Conservation (phyloP, 2,797 vertebrate species). For the Loris lydekkerianus region DNA sequence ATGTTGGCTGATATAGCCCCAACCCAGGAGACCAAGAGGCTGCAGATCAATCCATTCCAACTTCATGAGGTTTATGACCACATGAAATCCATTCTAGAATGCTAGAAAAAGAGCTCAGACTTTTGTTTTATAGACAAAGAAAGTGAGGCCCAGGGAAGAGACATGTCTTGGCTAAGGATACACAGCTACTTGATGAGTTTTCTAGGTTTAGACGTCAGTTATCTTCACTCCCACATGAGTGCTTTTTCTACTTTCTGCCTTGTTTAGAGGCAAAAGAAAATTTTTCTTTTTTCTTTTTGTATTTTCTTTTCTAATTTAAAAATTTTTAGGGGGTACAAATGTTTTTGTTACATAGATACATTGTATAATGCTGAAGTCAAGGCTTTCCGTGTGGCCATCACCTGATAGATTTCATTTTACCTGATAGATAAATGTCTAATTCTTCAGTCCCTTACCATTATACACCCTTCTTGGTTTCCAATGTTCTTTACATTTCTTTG, state of each 20-base stretch:
- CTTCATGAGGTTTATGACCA: background rate
- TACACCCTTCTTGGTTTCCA: background rate
- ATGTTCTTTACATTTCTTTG: background rate
- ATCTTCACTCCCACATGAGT: background rate
- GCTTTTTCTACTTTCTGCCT: conserved; percentile 3
- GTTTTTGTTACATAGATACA: background rate
- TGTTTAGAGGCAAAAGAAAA: conserved; percentile 19
- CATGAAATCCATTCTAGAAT: background rate
- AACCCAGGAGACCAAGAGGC: background rate
- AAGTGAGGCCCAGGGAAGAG: background rate
- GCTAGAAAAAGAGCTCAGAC: background rate
- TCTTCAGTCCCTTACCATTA: background rate
- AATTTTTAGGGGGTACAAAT: background rate
- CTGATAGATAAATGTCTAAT: background rate
- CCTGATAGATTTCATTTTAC: background rate
- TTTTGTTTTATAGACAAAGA: conserved; percentile 18
- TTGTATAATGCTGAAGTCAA: background rate
- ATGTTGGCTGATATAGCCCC: background rate
- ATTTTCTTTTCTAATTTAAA: background rate
- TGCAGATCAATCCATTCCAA: background rate
- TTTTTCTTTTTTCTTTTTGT: background rate
- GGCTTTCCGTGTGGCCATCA: background rate
- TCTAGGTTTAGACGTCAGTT: background rate
- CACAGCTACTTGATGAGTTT: background rate
- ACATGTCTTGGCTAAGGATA: background rate